phyloP scores from a whole-genome alignment of 2,888 invertebrate genomes.

The Heliconius sara region DNA sequence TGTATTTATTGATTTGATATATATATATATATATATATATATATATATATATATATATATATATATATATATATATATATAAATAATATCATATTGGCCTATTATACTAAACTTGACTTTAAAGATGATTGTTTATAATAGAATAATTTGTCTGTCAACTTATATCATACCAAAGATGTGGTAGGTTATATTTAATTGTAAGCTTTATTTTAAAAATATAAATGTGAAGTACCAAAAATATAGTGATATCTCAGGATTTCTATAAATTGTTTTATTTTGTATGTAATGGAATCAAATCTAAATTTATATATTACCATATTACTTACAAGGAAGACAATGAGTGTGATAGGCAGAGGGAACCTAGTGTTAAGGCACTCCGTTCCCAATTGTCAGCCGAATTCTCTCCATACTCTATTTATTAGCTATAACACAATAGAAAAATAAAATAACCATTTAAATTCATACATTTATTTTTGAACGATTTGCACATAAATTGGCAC shows the following conservation, averaged over 20 bases:
- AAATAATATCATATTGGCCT: slow-evolving; percentile 5
- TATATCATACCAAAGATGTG: slow-evolving; percentile 6
- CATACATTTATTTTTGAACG: slow-evolving; percentile 8
- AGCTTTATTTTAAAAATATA: slow-evolving; percentile 15
- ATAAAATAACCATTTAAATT: neutral
- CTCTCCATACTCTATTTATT: no score
- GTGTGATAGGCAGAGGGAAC: no score
- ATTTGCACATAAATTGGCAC: slow-evolving; percentile 3
- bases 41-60: no score
- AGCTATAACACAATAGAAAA: neutral
- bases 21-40: no score
- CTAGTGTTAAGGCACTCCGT: no score
- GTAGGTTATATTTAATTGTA: slow-evolving; percentile 5
- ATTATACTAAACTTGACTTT: slow-evolving; percentile 1
- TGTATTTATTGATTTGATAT: neutral
- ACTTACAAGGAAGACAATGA: no score
- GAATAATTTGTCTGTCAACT: neutral
- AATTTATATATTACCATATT: no score
- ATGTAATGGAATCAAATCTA: no score
- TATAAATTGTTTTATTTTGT: neutral
- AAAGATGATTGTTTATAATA: neutral
- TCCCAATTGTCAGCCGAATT: no score
- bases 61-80: no score
- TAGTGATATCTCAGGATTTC: slow-evolving; percentile 5
- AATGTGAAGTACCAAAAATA: slow-evolving; percentile 13